Evolutionary conservation across 2,113 vertebrate genomes (phyloP), one percentile per base, ranked within the genome.

Genomic region (Blennius ocellaris): DNA sequence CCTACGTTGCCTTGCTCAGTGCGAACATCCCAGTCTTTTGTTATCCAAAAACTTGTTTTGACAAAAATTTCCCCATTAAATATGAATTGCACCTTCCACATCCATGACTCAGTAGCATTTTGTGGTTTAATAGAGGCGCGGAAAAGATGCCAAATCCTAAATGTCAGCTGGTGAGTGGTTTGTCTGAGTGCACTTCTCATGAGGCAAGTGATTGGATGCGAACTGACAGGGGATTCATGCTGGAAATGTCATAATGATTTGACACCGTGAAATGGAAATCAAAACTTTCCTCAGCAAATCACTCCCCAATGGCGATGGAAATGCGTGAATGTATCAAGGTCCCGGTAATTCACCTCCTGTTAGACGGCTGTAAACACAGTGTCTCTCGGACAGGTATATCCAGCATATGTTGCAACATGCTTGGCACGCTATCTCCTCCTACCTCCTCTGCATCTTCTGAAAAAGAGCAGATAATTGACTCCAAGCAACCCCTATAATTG

Each of bases 341-440:
- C 16, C 17, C 52, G 5, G 68, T 68, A 36, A 76, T 66, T 79
- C 67, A 52, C 49, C 68, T 66, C 8, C 50, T 12, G 50, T 80
- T 40, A 48, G 7, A 54, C 21, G 58, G 8, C 38, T 73, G 60
- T 30, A 59, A 57, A 10, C 57, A 54, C 6, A 5, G 6, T 64
- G 53, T 53, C 8, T 9, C 69, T 16, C 40, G 3, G 52, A 75
- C 67, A 73, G 44, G 73, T 71, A 65, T 56, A 61, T 63, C 58
- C 63, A 68, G 75, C 73, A 84, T 81, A 66, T 64, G 82, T 80
- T 78, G 54, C 61, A 52, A 87, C 83, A 81, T 81, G 85, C 16
- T 38, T 63, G 76, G 41, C 60, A 81, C 80, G 48, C 51, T 61
- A 69, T 79, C 60, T 86, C 80, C 83, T 51, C 78, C 72, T 78